These are phyloP conservation scores for Xenopus borealis DNA, from an alignment of 2,113 vertebrate species.

Conservation along the genomic window DNA sequence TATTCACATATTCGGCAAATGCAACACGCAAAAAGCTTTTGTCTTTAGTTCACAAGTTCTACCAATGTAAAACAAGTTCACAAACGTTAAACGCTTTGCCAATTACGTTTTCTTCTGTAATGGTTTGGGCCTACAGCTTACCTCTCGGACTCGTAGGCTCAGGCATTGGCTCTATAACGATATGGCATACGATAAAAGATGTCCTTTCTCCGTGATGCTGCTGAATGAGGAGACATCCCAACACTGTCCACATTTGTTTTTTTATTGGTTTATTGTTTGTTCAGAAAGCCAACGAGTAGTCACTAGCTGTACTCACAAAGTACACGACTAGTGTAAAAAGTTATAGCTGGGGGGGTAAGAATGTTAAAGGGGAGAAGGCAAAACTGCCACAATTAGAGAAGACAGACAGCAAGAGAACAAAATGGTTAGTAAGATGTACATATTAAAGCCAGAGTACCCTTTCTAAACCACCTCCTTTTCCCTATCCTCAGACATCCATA, in stretches of 20 bases:
- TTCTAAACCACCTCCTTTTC: constrained; percentile 50
- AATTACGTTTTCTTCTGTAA: constrained; percentile 29
- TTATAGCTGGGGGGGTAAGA: constrained; percentile 54
- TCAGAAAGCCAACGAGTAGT: constrained; percentile 58
- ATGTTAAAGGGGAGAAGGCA: constrained; percentile 40
- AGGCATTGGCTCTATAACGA: constrained; percentile 62
- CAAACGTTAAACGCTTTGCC: constrained; percentile 67
- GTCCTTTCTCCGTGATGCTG: constrained; percentile 37
- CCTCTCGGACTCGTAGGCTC: constrained; percentile 50
- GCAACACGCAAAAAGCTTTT: constrained; percentile 85
- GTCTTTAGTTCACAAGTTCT: constrained; percentile 77
- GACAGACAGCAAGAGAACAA: constrained; percentile 72
- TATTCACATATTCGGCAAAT: constrained; percentile 92
- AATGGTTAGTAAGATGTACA: constrained; percentile 70
- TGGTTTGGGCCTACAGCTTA: constrained; percentile 46
- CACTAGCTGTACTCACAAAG: constrained; percentile 69
- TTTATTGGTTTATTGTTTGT: constrained; percentile 50
- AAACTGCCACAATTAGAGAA: constrained; percentile 65
- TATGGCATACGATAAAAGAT: constrained; percentile 51
- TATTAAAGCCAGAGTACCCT: constrained; percentile 66
- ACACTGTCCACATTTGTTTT: constrained; percentile 56
- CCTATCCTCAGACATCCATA: constrained; percentile 58
- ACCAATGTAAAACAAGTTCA: constrained; percentile 80
- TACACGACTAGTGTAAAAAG: constrained; percentile 61
- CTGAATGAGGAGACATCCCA: constrained; percentile 56